These are phyloP conservation scores for Rhinoraja longicauda DNA, from an alignment of 2,797 vertebrate species.

Conservation along the genomic window DNA sequence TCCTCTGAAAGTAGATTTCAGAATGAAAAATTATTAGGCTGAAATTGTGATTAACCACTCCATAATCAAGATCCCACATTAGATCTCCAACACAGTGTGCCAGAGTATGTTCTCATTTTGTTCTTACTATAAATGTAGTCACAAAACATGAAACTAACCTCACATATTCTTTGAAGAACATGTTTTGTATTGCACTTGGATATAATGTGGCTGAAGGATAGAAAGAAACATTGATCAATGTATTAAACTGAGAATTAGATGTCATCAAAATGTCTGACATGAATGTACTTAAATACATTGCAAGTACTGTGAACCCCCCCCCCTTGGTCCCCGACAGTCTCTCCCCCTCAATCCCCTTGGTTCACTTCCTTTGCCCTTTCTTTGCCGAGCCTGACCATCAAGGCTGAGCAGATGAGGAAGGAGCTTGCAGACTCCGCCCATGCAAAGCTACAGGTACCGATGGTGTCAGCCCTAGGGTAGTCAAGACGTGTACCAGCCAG, in stretches of 20 bases:
- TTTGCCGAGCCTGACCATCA: too few species aligned
- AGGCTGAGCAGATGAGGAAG: too few species aligned
- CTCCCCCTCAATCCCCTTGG: too few species aligned
- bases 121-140: neutral
- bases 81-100: neutral
- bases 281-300: neutral
- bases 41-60: neutral
- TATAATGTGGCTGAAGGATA: constrained; percentile 54
- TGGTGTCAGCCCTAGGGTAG: too few species aligned
- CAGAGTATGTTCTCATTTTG: neutral
- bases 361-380: too few species aligned
- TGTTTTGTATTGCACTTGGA: constrained; percentile 53
- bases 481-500: too few species aligned
- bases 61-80: too few species aligned
- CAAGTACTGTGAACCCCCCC: neutral
- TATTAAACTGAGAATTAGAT: neutral
- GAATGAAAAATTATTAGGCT: neutral
- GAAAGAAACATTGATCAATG: neutral
- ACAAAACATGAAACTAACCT: constrained; percentile 55
- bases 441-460: too few species aligned
- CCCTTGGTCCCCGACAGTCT: neutral
- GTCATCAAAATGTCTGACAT: neutral
- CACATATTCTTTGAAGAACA: constrained; percentile 59
- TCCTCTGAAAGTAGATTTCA: neutral
- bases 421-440: too few species aligned